phyloP scores from a whole-genome alignment of 2,797 vertebrate species.

The Enteromius viviparus region DNA sequence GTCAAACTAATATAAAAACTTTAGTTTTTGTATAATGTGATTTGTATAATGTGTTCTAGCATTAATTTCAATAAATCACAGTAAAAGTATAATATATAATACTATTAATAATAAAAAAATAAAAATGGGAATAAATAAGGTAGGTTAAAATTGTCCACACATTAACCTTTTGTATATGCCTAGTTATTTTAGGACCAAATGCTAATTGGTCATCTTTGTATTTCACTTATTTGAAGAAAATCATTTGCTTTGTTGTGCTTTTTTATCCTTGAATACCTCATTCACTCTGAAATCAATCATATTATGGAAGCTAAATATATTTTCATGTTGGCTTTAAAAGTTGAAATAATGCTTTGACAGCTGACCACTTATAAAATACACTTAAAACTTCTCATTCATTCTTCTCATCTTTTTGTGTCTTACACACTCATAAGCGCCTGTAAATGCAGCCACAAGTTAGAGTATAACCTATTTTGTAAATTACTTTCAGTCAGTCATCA shows the following conservation, averaged over 20 bases:
- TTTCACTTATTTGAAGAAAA: background rate
- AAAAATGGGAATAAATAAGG: background rate
- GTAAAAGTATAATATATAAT: background rate
- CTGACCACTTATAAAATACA: background rate
- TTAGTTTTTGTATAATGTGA: background rate
- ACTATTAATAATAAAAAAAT: background rate
- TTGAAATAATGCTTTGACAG: background rate
- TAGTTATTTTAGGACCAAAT: background rate
- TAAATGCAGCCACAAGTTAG: conserved; percentile 1
- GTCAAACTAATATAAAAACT: background rate
- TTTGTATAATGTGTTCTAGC: background rate
- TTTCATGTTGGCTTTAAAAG: background rate
- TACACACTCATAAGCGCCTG: background rate
- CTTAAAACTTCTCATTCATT: background rate
- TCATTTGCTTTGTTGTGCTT: background rate
- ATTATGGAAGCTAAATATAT: background rate
- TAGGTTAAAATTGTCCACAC: background rate
- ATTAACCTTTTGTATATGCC: background rate
- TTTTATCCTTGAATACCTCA: background rate
- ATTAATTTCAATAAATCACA: background rate
- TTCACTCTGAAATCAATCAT: background rate
- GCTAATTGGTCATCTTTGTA: background rate
- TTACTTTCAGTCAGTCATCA: background rate
- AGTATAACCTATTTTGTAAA: background rate
- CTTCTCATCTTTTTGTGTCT: background rate